Evolutionary conservation across 30 jellyfish, hydroid and myxozoan genomes (phyloP).

Genomic region (Catostylus mosaicus): DNA sequence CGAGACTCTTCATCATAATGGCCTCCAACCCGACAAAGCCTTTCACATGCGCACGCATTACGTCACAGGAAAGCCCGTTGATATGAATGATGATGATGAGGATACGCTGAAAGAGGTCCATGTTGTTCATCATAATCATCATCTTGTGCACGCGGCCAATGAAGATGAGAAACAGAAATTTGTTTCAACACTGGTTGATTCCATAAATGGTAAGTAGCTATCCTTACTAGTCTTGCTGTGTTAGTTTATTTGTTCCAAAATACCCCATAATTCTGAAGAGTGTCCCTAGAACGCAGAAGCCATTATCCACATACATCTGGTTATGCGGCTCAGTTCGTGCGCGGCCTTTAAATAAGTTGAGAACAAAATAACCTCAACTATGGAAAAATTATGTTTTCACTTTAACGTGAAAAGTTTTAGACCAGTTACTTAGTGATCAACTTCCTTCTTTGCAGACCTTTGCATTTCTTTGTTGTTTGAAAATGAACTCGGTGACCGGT

Average conservation of each 20-base stretch:
- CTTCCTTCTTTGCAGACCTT: slow-evolving; percentile 43
- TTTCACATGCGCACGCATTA: slow-evolving; percentile 73
- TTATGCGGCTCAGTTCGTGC: too few relatives aligned
- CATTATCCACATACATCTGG: too few relatives aligned
- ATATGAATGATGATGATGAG: slow-evolving; percentile 39
- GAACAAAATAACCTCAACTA: too few relatives aligned
- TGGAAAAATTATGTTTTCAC: too few relatives aligned
- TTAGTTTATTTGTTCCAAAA: too few relatives aligned
- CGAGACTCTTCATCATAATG: slow-evolving; percentile 5
- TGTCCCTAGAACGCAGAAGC: too few relatives aligned
- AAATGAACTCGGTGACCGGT: slow-evolving; percentile 82
- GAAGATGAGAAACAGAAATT: slow-evolving; percentile 82
- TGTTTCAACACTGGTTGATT: slow-evolving; percentile 72
- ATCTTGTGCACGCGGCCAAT: slow-evolving; percentile 74
- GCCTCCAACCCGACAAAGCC: slow-evolving; percentile 43
- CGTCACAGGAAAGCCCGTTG: slow-evolving; percentile 57
- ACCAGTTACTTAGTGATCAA: too few relatives aligned
- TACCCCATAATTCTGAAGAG: too few relatives aligned
- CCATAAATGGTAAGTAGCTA: slow-evolving; percentile 58
- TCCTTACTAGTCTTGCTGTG: not conserved
- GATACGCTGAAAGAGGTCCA: slow-evolving; percentile 58
- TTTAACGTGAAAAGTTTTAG: too few relatives aligned
- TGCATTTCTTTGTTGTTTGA: slow-evolving; percentile 83
- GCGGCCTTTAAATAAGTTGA: too few relatives aligned
- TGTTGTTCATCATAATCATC: slow-evolving; percentile 92